A percentile compares a stretch with the other conserved stretches of the same genome.
Conservation (phyloP, 2,797 vertebrate species). For the Danio tinwini region DNA sequence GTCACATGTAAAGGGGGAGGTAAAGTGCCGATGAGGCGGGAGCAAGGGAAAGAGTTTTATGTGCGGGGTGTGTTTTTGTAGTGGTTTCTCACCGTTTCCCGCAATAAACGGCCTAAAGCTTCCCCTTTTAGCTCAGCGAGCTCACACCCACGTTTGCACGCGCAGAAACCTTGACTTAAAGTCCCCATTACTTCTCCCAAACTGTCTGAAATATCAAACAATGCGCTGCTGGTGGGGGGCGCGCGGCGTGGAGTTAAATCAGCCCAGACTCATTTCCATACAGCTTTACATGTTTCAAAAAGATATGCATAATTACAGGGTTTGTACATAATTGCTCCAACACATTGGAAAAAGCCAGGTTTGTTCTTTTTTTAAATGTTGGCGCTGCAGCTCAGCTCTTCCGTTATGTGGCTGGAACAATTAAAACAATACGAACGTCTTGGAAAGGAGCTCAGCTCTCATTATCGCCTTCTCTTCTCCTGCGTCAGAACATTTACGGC, state of each 20-base stretch:
- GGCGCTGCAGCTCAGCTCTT: slow-evolving; percentile 68
- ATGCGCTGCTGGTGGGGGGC: slow-evolving; percentile 64
- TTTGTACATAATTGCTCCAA: slow-evolving; percentile 81
- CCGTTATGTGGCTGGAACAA: slow-evolving; percentile 71
- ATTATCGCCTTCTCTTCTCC: slow-evolving; percentile 72
- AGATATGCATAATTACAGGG: slow-evolving; percentile 82
- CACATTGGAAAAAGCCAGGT: slow-evolving; percentile 74
- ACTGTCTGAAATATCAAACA: slow-evolving; percentile 75
- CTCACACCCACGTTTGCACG: slow-evolving; percentile 54
- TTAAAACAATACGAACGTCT: slow-evolving; percentile 78
- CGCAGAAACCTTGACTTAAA: slow-evolving; percentile 68
- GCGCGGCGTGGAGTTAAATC: slow-evolving; percentile 65
- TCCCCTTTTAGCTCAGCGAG: slow-evolving; percentile 34
- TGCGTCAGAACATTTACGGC: slow-evolving; percentile 70
- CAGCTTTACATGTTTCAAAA: slow-evolving; percentile 79
- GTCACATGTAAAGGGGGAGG: slow-evolving; percentile 58
- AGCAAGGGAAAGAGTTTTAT: slow-evolving; percentile 53
- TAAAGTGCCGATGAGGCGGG: slow-evolving; percentile 39
- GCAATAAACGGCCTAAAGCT: slow-evolving; percentile 70
- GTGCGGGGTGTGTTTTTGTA: slow-evolving; percentile 56
- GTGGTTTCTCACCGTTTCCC: slow-evolving; percentile 71
- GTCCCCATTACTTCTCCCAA: slow-evolving; percentile 67
- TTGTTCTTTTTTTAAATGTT: slow-evolving; percentile 73
- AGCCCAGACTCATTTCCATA: slow-evolving; percentile 79
- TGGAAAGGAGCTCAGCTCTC: slow-evolving; percentile 75